Conservation (phyloP, 2,113 vertebrate species). For the Marcusenius ussheri region DNA sequence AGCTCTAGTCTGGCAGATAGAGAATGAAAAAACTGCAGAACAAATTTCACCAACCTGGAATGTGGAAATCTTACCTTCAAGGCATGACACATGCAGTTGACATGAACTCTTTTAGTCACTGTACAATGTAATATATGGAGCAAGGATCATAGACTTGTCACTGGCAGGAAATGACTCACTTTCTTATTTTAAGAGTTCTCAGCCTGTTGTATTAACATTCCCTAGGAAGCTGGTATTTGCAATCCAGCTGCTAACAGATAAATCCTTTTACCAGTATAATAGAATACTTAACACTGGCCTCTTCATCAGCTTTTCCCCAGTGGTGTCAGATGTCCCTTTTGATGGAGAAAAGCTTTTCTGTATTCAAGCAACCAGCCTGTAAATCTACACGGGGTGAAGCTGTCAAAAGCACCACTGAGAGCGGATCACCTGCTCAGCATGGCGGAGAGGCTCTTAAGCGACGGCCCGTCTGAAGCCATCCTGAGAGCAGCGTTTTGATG, state of each 20-base stretch:
- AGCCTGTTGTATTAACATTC: too few relatives aligned
- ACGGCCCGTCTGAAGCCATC: background rate
- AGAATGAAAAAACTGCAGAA: background rate
- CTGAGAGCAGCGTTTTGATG: background rate
- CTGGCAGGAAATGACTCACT: background rate
- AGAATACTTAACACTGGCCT: constrained; percentile 5
- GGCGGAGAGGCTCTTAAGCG: background rate
- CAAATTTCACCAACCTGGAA: background rate
- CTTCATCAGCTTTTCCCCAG: background rate
- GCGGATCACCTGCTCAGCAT: constrained; percentile 9
- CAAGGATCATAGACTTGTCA: background rate
- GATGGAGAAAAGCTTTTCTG: background rate
- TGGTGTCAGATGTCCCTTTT: background rate
- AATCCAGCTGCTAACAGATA: background rate
- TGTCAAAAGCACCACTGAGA: background rate
- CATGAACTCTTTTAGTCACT: background rate
- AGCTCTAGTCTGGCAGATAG: constrained; percentile 47
- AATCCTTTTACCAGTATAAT: background rate
- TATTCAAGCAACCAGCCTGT: background rate
- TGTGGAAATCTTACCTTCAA: background rate
- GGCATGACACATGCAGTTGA: background rate
- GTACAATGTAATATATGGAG: background rate
- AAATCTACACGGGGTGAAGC: background rate
- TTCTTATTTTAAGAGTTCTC: constrained; percentile 3
- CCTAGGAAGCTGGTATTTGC: background rate